Evolutionary conservation across 2,113 vertebrate species (phyloP).

Genomic region (Regulus satrapa): DNA sequence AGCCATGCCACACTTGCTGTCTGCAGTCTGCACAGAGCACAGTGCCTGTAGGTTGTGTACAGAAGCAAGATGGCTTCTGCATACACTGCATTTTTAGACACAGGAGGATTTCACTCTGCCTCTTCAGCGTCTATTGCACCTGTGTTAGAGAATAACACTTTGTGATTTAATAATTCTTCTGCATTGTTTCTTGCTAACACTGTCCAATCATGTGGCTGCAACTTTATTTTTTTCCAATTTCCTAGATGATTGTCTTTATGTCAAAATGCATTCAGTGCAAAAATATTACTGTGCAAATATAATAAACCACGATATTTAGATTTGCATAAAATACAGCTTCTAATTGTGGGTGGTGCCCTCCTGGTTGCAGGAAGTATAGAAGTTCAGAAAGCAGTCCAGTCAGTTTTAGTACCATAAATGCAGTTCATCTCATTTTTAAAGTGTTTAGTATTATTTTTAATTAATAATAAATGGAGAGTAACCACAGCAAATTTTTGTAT

Average conservation of each 20-base stretch:
- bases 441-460: not conserved
- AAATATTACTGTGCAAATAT: not conserved
- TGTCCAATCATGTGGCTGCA: not conserved
- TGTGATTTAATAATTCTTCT: not conserved
- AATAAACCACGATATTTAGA: not conserved
- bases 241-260: not conserved
- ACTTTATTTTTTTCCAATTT: not conserved
- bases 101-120: not conserved
- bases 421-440: not conserved
- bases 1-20: not conserved
- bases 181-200: not conserved
- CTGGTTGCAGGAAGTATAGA: not conserved
- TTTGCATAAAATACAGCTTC: not conserved
- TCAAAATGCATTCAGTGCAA: not conserved
- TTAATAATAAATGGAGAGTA: not conserved
- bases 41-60: not conserved
- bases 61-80: constrained; percentile 21
- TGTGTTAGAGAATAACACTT: not conserved
- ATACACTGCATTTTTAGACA: not conserved
- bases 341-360: not conserved
- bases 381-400: not conserved
- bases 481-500: not conserved
- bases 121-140: not conserved
- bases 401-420: not conserved
- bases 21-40: not conserved